Base-by-base conservation (phyloP, 2,888 invertebrate species). In the Lissonota sp. region DNA sequence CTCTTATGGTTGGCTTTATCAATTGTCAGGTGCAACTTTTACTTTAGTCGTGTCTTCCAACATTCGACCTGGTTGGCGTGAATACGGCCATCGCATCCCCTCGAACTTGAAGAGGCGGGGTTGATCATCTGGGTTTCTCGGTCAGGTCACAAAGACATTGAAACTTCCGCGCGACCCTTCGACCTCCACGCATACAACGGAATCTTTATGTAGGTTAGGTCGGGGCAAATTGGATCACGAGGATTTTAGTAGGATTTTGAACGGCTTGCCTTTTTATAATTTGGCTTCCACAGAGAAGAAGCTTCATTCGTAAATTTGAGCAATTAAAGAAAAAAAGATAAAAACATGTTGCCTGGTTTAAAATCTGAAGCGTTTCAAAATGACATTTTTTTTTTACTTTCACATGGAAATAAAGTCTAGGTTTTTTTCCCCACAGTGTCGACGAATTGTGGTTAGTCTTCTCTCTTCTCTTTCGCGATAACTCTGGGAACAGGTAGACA, bases 101-200 rank as follows among this genome's bases (percentile, higher is more conserved):
- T 74, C 57, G 42, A 76, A 67, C 63, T 55, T 49, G 58, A 64
- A 62, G 73, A 80, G 76, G 71, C 60, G 76, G 71, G 37, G 55
- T 75, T 70, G 70, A 55, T 73, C 60, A 73, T 73, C 62, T 73
- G 73, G 73, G 67, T 79, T 74, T 73, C 62, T 74, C 79, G 73
- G 79, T 79, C 79, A 73, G 63, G 63, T 74, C 73, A 55, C 66
- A 40, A 44, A 39, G 67, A 57, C 26, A 63, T 42, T 16, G 42
- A 16, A 42, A 55, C 51, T 58, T 26, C 53, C 40, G 40, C 55
- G 53, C 71, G 60, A 51, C 42, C 39, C 6, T 44, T 7, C 12
- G 37, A n/a, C 64, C 10, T 44, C 16, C 53, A 12, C 6, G 4
- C 8, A n/a, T n/a, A 26, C 6, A 37, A 26, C 26, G 26, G 26